Base-by-base conservation (phyloP, 2,888 invertebrate genomes). In the Brachyptera risi region DNA sequence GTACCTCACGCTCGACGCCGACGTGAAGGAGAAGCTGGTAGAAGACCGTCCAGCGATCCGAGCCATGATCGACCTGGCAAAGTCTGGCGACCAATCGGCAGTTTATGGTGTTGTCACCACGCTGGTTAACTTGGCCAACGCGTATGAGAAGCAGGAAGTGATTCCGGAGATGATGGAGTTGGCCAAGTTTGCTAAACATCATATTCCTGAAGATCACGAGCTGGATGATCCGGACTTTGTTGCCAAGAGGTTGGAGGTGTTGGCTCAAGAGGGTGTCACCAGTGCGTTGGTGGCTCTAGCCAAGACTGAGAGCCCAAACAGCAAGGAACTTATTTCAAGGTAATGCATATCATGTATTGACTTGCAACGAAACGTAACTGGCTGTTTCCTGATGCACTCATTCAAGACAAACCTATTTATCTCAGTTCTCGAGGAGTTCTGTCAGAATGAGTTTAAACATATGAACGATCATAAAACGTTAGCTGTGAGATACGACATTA, bases 141-240 rank as follows among this genome's bases (percentile, higher is more conserved):
- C 96, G 2, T 98, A 97, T 74, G 98, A 99, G 68, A 97, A 96
- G 73, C 95, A 96, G 73, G 96, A 97, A 74, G 75, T 97, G 0
- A 83, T 95, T 69, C 96, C 97, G 2, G 99, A 99, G 79, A 90
- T 99, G 91, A 73, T 97, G 17, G 96, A 99, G 75, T 77, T 99
- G 65, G 99, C 99, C 0, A 96, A 98, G 78, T 99, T 97, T 78
- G 94, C 99, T 1, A 99, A 99, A 76, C 97, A 98, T 72, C 99
- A 99, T 75, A 91, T 99, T 67, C 99, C 99, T 1, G 95, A 98
- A 74, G 93, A 94, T 68, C 96, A 97, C 77, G 92, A 92, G 72
- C 74, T 92, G 57, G 95, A 96, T 74, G 92, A 92, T 72, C 83
- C 84, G 0, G 95, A 95, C 74, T 96, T 92, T 73, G 81, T 95